Percentiles rank a stretch among this genome's conserved stretches.
phyloP scores from a whole-genome alignment of 2,113 vertebrate species.

The Chrysemys picta region DNA sequence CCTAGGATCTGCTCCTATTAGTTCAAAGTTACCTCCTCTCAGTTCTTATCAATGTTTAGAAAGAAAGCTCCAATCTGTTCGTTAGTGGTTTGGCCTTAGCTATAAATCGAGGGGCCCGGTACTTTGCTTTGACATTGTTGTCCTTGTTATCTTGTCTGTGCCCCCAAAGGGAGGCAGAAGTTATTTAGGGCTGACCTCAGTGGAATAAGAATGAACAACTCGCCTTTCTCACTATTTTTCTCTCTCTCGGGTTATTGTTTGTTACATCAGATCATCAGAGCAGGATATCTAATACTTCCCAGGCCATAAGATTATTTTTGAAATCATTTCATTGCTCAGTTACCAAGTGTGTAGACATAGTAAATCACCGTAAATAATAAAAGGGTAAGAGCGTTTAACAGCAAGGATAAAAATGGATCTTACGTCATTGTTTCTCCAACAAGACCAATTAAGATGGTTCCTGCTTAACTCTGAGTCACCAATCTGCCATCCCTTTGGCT shows the following conservation, averaged over 20 bases:
- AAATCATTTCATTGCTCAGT: not conserved
- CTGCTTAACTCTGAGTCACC: not conserved
- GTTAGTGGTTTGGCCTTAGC: slow-evolving; percentile 70
- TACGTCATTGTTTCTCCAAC: not conserved
- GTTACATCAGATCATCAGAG: slow-evolving; percentile 27
- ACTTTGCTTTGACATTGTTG: slow-evolving; percentile 69
- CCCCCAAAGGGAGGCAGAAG: slow-evolving; percentile 53
- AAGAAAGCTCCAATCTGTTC: slow-evolving; percentile 54
- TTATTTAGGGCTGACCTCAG: slow-evolving; percentile 71
- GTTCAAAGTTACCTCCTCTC: slow-evolving; percentile 62
- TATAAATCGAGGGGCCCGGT: slow-evolving; percentile 70
- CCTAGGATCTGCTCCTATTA: not conserved
- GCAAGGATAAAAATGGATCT: not conserved
- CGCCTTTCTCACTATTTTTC: slow-evolving; percentile 64
- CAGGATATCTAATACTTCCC: slow-evolving; percentile 27
- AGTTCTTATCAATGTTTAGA: slow-evolving; percentile 70
- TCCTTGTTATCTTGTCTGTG: slow-evolving; percentile 68
- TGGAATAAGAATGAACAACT: slow-evolving; percentile 64
- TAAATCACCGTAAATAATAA: slow-evolving; percentile 27
- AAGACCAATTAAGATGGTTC: not conserved
- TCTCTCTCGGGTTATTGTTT: not conserved
- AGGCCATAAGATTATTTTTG: slow-evolving; percentile 39
- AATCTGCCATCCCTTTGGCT: fast-evolving
- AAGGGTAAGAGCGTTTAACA: not conserved
- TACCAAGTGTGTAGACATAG: slow-evolving; percentile 25